Evolutionary conservation across 2,888 invertebrate species (phyloP), one percentile per base, ranked within the genome.

Genomic region (Caradrina kadenii): DNA sequence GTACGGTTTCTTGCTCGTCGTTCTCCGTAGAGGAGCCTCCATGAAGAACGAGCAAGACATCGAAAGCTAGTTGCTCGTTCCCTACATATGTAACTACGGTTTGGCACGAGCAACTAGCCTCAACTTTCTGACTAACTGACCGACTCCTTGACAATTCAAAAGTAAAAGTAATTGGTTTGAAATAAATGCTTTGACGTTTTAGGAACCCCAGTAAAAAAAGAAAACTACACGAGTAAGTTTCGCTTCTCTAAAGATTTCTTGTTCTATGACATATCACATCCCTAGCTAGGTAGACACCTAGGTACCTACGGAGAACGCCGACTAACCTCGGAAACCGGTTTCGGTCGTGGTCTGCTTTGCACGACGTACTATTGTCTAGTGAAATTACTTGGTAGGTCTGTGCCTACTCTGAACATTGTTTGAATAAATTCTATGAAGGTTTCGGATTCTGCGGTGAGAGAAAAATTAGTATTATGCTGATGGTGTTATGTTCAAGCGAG

Each of bases 281-380:
- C 58, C 58, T 73, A 73, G 58, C 73, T 56, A 42, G 35, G 21
- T 53, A 53, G 15, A 22, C 56, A 52, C 17, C 45, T 74, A 59
- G 50, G n/a, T 66, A 42, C 48, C 56, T 55, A 58, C 42, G 17
- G 50, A 65, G 68, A 62, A 73, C 58, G 66, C 8, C 80, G 80
- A 81, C 88, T 83, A 87, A 81, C 83, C 82, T 85, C 77, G 68
- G 69, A 61, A 90, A 93, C 93, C 88, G 88, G 94, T 93, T 90
- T 82, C 76, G 79, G 89, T 90, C 90, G 91, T 90, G 93, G 90
- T 90, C 88, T 81, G 88, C 86, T 86, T 85, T 88, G 90, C 92
- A 92, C 91, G 91, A 90, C 86, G 85, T 73, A 86, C 91, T 86
- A 92, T 93, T 93, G 93, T 93, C 89, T 89, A 86, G 86, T 88